Percentiles rank a stretch among this genome's conserved stretches.
Evolutionary conservation across 1,140 invertebrate genomes (phyloP).

Genomic region (Battus philenor): DNA sequence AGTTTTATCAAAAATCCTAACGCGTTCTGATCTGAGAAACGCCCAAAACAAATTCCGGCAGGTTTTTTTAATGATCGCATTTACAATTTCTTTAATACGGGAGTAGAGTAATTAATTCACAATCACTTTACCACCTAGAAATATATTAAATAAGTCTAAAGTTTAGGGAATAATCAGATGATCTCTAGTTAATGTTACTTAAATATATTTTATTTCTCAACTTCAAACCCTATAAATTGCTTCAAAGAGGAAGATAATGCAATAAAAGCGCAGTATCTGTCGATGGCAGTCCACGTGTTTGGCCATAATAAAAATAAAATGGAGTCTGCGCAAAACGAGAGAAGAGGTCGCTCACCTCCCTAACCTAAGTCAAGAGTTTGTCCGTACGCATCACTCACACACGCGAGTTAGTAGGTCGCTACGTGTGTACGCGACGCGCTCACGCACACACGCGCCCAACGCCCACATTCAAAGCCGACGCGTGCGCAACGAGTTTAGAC

Average conservation of each 20-base stretch:
- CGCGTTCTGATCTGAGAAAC: no score
- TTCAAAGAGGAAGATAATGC: slow-evolving; percentile 41
- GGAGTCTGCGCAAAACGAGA: slow-evolving; percentile 57
- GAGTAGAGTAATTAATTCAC: no score
- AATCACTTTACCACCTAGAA: no score
- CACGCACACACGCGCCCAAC: slow-evolving; percentile 34
- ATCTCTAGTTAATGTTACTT: no score
- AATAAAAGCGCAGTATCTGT: slow-evolving; percentile 49
- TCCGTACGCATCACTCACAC: slow-evolving; percentile 61
- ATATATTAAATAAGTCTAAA: no score
- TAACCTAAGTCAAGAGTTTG: slow-evolving; percentile 73
- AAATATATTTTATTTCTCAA: background rate
- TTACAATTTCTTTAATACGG: no score
- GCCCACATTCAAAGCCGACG: slow-evolving; percentile 43
- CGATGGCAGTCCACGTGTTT: slow-evolving; percentile 58
- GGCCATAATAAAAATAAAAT: slow-evolving; percentile 72
- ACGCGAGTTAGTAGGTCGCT: slow-evolving; percentile 32
- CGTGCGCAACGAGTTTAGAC: slow-evolving; percentile 71
- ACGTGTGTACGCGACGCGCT: slow-evolving; percentile 21
- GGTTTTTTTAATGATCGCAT: no score
- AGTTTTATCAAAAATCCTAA: no score
- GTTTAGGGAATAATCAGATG: no score
- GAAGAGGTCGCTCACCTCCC: slow-evolving; percentile 72
- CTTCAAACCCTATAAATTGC: slow-evolving; percentile 2
- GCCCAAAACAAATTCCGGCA: no score